Conservation (phyloP, 2,888 invertebrate species). For the Cryptocephalus primarius region DNA sequence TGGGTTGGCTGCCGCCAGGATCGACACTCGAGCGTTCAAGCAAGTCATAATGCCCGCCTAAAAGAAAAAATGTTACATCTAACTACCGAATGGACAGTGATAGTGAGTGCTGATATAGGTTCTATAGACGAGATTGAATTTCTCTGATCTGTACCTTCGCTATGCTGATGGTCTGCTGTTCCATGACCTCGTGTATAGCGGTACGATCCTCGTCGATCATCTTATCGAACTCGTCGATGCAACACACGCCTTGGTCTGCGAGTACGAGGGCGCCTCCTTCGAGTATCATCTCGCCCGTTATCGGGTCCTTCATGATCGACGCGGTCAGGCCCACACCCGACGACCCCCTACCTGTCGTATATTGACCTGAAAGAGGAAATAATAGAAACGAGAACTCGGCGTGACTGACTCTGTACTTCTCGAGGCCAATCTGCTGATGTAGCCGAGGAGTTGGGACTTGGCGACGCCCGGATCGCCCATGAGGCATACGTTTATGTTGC, state of each 20-base stretch:
- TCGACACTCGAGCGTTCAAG: constrained; percentile 93
- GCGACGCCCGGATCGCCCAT: constrained; percentile 99
- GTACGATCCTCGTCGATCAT: constrained; percentile 94
- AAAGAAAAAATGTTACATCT: constrained; percentile 8
- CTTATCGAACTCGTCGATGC: constrained; percentile 99
- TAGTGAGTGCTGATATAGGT: too few relatives aligned
- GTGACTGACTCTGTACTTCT: constrained; percentile 46
- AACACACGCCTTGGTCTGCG: constrained; percentile 95
- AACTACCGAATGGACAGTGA: too few relatives aligned
- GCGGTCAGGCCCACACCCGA: constrained; percentile 99
- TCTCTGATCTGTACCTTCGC: constrained; percentile 59
- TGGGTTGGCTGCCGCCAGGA: constrained; percentile 97
- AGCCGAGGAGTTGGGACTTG: constrained; percentile 91
- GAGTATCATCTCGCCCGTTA: constrained; percentile 95
- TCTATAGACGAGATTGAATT: too few relatives aligned
- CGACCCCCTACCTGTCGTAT: constrained; percentile 92
- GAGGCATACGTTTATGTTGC: constrained; percentile 92
- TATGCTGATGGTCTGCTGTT: constrained; percentile 98
- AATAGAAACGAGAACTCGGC: not conserved
- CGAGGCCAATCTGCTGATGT: constrained; percentile 86
- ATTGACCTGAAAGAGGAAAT: constrained; percentile 51
- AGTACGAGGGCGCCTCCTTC: constrained; percentile 95
- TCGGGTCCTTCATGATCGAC: constrained; percentile 93
- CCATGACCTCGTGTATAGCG: constrained; percentile 97
- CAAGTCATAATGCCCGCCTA: constrained; percentile 98